Evolutionary conservation across 2,888 invertebrate species (phyloP).

Genomic region (Eupithecia subumbrata): DNA sequence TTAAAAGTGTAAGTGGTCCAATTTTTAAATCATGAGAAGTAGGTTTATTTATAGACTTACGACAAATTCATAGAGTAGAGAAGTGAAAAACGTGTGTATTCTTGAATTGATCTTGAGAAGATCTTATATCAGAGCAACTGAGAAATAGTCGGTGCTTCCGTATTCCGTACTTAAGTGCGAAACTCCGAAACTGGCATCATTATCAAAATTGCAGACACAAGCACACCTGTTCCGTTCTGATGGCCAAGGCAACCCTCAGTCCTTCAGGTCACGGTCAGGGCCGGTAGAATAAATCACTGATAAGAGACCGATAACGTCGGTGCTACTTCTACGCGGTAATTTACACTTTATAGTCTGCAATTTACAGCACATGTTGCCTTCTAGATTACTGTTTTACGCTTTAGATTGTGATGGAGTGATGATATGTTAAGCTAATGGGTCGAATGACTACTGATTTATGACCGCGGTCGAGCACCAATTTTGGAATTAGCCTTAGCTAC

Average conservation of each 20-base stretch:
- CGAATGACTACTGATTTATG: neutral
- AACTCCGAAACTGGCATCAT: neutral
- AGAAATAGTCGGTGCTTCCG: neutral
- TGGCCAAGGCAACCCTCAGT: slow-evolving; percentile 19
- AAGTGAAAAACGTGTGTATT: too few relatives aligned
- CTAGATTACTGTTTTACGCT: neutral
- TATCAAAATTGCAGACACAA: slow-evolving; percentile 2
- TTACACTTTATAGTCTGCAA: slow-evolving; percentile 16
- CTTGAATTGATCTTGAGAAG: neutral
- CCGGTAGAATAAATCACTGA: slow-evolving; percentile 32
- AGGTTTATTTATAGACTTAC: neutral
- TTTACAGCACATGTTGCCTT: slow-evolving; percentile 4
- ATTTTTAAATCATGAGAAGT: too few relatives aligned
- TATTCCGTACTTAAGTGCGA: neutral
- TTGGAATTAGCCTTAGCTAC: neutral
- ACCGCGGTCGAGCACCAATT: neutral
- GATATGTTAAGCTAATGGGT: slow-evolving; percentile 1
- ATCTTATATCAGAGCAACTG: neutral
- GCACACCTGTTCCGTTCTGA: slow-evolving; percentile 20
- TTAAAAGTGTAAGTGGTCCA: too few relatives aligned
- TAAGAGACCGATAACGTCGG: slow-evolving; percentile 23
- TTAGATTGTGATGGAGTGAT: slow-evolving; percentile 10
- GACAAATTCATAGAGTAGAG: too few relatives aligned
- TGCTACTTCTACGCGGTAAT: slow-evolving; percentile 13
- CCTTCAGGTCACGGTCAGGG: slow-evolving; percentile 31